These are phyloP conservation scores for Penaeus japonicus DNA, from an alignment of 1,140 invertebrate genomes.

Conservation along the genomic window DNA sequence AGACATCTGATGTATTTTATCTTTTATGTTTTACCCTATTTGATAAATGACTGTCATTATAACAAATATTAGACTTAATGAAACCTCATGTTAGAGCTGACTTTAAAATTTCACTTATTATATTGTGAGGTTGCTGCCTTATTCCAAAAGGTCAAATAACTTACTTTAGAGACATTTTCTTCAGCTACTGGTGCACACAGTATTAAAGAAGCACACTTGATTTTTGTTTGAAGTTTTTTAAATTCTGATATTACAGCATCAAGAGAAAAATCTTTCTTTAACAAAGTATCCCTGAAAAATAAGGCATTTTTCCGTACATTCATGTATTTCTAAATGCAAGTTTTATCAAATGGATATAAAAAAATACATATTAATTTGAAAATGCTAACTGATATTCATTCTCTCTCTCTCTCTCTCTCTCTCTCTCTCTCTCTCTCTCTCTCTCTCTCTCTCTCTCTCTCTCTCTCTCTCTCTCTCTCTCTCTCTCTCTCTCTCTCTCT, in stretches of 20 bases:
- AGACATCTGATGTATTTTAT: neutral
- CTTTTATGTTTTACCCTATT: too few relatives aligned
- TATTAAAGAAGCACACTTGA: conserved; percentile 4
- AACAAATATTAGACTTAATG: neutral
- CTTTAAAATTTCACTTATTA: neutral
- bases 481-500: too few relatives aligned
- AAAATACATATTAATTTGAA: too few relatives aligned
- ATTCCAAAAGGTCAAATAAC: neutral
- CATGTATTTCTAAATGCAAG: too few relatives aligned
- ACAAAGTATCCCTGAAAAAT: conserved; percentile 47
- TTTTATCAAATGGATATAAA: too few relatives aligned
- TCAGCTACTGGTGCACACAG: conserved; percentile 50
- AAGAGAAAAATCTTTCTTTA: conserved; percentile 35
- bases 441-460: too few relatives aligned
- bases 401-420: too few relatives aligned
- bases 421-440: too few relatives aligned
- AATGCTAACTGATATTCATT: too few relatives aligned
- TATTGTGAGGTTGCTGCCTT: neutral
- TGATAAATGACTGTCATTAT: too few relatives aligned
- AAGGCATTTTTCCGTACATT: neutral
- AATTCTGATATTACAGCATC: conserved; percentile 21
- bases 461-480: too few relatives aligned
- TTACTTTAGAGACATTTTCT: conserved; percentile 56
- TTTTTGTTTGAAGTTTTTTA: neutral
- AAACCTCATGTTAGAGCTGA: too few relatives aligned